phyloP scores from a whole-genome alignment of 2,888 invertebrate species.

The Eupithecia tripunctaria region DNA sequence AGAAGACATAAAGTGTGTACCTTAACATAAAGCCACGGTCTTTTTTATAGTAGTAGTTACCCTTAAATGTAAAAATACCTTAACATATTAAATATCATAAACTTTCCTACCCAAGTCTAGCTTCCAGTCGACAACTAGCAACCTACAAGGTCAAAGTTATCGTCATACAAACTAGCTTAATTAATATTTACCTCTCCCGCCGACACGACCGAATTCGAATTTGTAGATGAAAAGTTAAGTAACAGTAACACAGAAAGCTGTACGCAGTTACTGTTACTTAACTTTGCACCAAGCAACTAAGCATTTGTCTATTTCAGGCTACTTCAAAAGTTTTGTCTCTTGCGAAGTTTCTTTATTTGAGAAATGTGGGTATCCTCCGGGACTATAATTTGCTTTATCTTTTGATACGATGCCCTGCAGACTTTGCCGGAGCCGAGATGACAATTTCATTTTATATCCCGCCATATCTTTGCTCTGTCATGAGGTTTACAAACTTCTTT shows the following conservation, averaged over 20 bases:
- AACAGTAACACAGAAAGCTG: neutral
- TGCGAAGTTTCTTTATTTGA: conserved; percentile 13
- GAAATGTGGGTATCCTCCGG: neutral
- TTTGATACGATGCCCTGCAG: conserved; percentile 13
- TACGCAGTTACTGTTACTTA: too few relatives aligned
- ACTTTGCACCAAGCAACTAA: too few relatives aligned
- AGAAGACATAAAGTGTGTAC: too few relatives aligned
- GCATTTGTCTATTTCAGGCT: neutral
- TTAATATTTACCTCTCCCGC: neutral
- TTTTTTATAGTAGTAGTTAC: neutral
- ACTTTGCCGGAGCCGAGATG: conserved; percentile 3
- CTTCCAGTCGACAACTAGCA: neutral
- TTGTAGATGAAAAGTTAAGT: neutral
- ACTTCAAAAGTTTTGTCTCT: conserved; percentile 4
- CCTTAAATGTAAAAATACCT: neutral
- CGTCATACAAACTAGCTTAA: neutral
- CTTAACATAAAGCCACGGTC: neutral
- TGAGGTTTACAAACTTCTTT: conserved; percentile 5
- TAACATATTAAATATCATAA: neutral
- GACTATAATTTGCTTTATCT: conserved; percentile 16
- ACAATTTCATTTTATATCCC: conserved; percentile 14
- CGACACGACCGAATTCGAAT: neutral
- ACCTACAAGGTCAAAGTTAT: neutral
- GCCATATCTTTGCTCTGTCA: neutral
- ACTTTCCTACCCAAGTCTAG: neutral